Evolutionary conservation across 2,888 invertebrate genomes (phyloP).

Genomic region (Argyresthia albistria): DNA sequence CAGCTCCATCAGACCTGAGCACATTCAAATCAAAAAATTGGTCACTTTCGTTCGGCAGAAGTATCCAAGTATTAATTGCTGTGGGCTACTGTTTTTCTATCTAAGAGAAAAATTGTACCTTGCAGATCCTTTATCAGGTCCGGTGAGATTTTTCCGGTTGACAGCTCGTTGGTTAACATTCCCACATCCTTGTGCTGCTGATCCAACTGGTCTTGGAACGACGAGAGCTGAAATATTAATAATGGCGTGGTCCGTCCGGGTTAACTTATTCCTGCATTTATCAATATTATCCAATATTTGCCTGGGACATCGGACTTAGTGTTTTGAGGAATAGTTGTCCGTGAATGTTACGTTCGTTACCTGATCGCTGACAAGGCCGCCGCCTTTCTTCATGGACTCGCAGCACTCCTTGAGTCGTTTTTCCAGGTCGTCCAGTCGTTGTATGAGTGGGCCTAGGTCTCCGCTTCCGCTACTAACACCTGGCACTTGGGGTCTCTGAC

Average conservation of each 20-base stretch:
- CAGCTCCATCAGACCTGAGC: conserved; percentile 43
- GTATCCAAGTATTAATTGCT: too few relatives aligned
- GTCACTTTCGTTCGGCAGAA: too few relatives aligned
- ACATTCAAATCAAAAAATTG: too few relatives aligned
- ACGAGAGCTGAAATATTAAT: conserved; percentile 37
- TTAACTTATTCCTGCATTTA: too few relatives aligned
- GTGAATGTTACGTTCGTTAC: neutral
- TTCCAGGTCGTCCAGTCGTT: conserved; percentile 8
- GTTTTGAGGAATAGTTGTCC: too few relatives aligned
- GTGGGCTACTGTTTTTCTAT: too few relatives aligned
- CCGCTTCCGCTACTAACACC: too few relatives aligned
- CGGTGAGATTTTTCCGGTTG: conserved; percentile 31
- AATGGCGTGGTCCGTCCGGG: too few relatives aligned
- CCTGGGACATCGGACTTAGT: too few relatives aligned
- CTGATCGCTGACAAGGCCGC: conserved; percentile 3
- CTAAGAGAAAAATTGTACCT: conserved; percentile 30
- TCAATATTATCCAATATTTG: too few relatives aligned
- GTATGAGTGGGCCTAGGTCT: neutral
- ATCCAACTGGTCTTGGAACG: conserved; percentile 61
- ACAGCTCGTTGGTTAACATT: conserved; percentile 17
- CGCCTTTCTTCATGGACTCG: conserved; percentile 3
- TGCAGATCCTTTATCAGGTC: conserved; percentile 48
- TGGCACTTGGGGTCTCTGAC: too few relatives aligned
- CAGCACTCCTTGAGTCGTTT: conserved; percentile 6
- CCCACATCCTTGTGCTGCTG: conserved; percentile 48